A percentile compares a stretch with the other conserved stretches of the same genome.
These are phyloP conservation scores for Craniophora ligustri DNA, from an alignment of 2,888 invertebrate species.

Conservation along the genomic window DNA sequence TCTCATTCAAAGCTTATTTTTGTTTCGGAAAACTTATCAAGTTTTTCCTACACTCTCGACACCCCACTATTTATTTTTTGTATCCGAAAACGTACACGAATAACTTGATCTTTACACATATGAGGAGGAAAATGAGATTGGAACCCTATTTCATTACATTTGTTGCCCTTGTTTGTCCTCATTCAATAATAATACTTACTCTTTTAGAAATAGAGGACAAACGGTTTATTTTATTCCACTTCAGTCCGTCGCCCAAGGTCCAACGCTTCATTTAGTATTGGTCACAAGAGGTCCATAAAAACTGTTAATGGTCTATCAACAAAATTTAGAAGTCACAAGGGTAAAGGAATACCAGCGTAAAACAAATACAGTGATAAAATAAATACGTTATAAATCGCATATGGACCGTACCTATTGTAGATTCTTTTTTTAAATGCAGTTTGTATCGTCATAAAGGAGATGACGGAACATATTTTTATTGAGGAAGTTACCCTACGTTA, in stretches of 20 bases:
- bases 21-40: slow-evolving; percentile 17
- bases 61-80: slow-evolving; percentile 39
- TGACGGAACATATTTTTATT: slow-evolving; percentile 83
- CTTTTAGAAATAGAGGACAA: slow-evolving; percentile 38
- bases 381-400: slow-evolving; percentile 2
- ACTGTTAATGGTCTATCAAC: slow-evolving; percentile 21
- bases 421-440: slow-evolving; percentile 31
- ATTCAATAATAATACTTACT: slow-evolving; percentile 38
- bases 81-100: slow-evolving; percentile 42
- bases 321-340: slow-evolving; percentile 23
- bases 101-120: slow-evolving; percentile 45
- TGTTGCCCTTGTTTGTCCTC: slow-evolving; percentile 43
- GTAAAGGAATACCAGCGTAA: background rate
- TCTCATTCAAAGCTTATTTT: slow-evolving; percentile 41
- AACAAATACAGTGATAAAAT: slow-evolving; percentile 3
- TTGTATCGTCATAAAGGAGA: slow-evolving; percentile 56
- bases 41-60: slow-evolving; percentile 20
- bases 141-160: slow-evolving; percentile 54
- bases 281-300: slow-evolving; percentile 11
- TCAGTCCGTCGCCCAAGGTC: slow-evolving; percentile 17
- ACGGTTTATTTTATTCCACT: slow-evolving; percentile 26
- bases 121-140: slow-evolving; percentile 56
- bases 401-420: slow-evolving; percentile 6
- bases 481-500: slow-evolving; percentile 85
- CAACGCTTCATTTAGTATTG: slow-evolving; percentile 32